phyloP scores from a whole-genome alignment of 2,797 vertebrate genomes.

The Gila robusta region DNA sequence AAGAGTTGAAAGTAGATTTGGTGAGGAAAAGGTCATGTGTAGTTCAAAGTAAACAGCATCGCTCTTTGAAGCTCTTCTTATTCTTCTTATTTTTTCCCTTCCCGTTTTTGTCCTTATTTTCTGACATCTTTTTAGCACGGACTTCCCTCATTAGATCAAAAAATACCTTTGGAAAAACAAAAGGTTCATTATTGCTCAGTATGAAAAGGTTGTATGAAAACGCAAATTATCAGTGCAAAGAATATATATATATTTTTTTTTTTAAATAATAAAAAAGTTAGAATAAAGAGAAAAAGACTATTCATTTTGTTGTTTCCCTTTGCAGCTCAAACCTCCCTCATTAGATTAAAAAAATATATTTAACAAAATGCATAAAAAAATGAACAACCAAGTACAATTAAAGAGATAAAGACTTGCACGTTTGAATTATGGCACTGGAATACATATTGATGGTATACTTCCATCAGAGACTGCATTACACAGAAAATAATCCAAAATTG shows the following conservation, averaged over 20 bases:
- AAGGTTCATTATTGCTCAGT: background rate
- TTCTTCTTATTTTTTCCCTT: slow-evolving; percentile 95
- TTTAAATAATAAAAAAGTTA: background rate
- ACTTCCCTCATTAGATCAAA: slow-evolving; percentile 99
- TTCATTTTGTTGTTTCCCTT: background rate
- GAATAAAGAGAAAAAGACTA: background rate
- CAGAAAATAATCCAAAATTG: background rate
- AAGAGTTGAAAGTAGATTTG: slow-evolving; percentile 58
- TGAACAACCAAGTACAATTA: background rate
- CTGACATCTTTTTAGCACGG: slow-evolving; percentile 96
- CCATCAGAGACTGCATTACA: background rate
- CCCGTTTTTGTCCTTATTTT: slow-evolving; percentile 99
- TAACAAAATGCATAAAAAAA: background rate
- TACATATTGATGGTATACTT: background rate
- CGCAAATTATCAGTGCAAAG: background rate
- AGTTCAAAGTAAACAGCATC: slow-evolving; percentile 96
- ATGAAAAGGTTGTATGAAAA: background rate
- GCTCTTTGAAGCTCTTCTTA: slow-evolving; percentile 96
- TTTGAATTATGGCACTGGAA: background rate
- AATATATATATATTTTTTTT: too few relatives aligned
- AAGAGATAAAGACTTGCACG: background rate
- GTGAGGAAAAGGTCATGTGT: slow-evolving; percentile 60
- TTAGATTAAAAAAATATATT: background rate
- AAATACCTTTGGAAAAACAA: slow-evolving; percentile 84
- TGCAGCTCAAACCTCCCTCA: background rate